Conservation (phyloP, 2,888 invertebrate genomes). For the Harpagoxenus sublaevis region DNA sequence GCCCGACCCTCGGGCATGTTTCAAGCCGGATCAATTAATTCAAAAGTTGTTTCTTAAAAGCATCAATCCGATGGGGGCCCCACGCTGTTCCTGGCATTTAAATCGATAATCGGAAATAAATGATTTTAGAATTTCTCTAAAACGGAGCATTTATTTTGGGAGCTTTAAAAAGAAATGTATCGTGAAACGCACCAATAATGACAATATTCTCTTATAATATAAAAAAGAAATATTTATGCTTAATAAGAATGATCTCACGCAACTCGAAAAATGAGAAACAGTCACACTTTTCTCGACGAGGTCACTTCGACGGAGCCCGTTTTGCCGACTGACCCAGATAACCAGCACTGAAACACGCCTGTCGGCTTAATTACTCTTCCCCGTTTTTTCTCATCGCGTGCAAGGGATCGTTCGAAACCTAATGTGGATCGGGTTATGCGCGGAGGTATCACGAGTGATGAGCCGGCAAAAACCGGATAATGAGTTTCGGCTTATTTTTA, state of each 20-base stretch:
- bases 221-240: not conserved
- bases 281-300: not conserved
- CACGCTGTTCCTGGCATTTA: not conserved
- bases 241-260: not conserved
- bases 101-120: slow-evolving; percentile 11
- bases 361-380: slow-evolving; percentile 65
- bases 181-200: not conserved
- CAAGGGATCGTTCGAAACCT: slow-evolving; percentile 59
- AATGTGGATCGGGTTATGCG: slow-evolving; percentile 67
- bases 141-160: not conserved
- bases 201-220: not conserved
- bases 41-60: slow-evolving; percentile 31
- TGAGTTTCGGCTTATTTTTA: slow-evolving; percentile 52
- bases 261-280: not conserved
- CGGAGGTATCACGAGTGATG: slow-evolving; percentile 17
- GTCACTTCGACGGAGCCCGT: not conserved
- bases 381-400: slow-evolving; percentile 66
- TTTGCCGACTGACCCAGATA: slow-evolving; percentile 67
- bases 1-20: slow-evolving; percentile 21
- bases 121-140: not conserved
- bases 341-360: slow-evolving; percentile 54
- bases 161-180: not conserved
- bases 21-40: slow-evolving; percentile 41
- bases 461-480: slow-evolving; percentile 57
- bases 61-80: not conserved